These are phyloP conservation scores for Columba livia DNA, from an alignment of 2,113 vertebrate genomes.

Conservation along the genomic window DNA sequence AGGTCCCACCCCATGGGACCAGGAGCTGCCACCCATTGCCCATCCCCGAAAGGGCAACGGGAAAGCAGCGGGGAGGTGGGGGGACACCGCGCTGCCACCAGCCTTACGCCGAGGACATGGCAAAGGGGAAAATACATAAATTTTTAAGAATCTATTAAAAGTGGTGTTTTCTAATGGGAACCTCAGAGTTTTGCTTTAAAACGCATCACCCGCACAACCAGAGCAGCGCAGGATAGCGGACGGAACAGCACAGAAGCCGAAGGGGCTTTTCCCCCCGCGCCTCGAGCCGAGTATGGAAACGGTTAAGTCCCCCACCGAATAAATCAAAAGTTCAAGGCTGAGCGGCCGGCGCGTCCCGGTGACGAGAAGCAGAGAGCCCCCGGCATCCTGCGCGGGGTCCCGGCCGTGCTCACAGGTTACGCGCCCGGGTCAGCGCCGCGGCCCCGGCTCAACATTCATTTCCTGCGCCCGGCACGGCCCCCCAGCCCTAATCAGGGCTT, in stretches of 20 bases:
- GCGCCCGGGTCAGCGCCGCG: constrained; percentile 74
- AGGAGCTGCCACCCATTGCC: too few relatives aligned
- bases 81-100: too few relatives aligned
- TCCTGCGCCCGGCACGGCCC: constrained; percentile 87
- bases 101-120: too few relatives aligned
- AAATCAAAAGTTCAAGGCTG: constrained; percentile 82
- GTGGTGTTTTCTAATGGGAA: background rate
- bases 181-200: background rate
- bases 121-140: too few relatives aligned
- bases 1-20: background rate
- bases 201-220: fast-evolving
- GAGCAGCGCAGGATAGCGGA: background rate
- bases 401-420: constrained; percentile 79
- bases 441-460: constrained; percentile 87
- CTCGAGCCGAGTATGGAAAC: constrained; percentile 61
- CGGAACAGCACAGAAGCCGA: background rate
- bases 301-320: constrained; percentile 75
- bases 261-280: background rate
- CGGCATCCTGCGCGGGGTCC: constrained; percentile 78
- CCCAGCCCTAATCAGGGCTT: constrained; percentile 84
- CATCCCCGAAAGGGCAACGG: too few relatives aligned
- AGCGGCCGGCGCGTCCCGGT: constrained; percentile 63
- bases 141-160: too few relatives aligned
- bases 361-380: constrained; percentile 87
- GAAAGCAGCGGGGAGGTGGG: too few relatives aligned